Evolutionary conservation across 35 echinoderm and acorn worm genomes (phyloP).

Genomic region (Strongylocentrotus purpuratus): DNA sequence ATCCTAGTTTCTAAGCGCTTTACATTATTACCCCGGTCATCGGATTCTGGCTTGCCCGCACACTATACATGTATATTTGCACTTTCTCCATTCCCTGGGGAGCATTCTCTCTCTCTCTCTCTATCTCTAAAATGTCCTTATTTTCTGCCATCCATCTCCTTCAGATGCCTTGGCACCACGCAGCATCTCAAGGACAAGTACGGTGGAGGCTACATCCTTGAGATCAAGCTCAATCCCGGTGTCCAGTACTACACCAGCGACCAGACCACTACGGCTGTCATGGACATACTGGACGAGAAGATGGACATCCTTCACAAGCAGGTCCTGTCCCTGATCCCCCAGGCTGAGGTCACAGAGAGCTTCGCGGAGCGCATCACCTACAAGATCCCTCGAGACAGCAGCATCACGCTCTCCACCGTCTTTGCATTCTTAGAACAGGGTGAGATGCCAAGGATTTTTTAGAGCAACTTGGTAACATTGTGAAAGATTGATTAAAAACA

Average conservation of each 20-base stretch:
- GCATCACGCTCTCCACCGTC: constrained; percentile 57
- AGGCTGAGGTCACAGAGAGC: constrained; percentile 66
- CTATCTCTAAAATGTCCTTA: too few species aligned
- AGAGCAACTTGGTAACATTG: too few species aligned
- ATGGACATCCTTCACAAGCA: constrained; percentile 35
- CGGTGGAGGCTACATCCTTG: constrained; percentile 81
- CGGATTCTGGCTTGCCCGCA: too few species aligned
- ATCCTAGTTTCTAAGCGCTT: too few species aligned
- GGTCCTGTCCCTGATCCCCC: constrained; percentile 40
- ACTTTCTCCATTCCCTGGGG: too few species aligned
- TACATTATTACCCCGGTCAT: too few species aligned
- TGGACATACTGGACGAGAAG: constrained; percentile 46
- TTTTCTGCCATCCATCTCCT: background rate
- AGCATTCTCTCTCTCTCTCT: too few species aligned
- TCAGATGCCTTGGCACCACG: constrained; percentile 69
- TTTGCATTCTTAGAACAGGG: constrained; percentile 71
- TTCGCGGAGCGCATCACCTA: constrained; percentile 70
- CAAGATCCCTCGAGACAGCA: constrained; percentile 55
- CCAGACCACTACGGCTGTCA: background rate
- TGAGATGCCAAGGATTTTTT: background rate
- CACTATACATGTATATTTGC: too few species aligned
- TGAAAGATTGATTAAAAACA: too few species aligned
- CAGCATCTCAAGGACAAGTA: constrained; percentile 81
- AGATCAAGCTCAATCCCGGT: constrained; percentile 73
- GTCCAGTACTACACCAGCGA: constrained; percentile 50